Conservation (phyloP, 2,888 invertebrate species). For the Cheilosia pagana region DNA sequence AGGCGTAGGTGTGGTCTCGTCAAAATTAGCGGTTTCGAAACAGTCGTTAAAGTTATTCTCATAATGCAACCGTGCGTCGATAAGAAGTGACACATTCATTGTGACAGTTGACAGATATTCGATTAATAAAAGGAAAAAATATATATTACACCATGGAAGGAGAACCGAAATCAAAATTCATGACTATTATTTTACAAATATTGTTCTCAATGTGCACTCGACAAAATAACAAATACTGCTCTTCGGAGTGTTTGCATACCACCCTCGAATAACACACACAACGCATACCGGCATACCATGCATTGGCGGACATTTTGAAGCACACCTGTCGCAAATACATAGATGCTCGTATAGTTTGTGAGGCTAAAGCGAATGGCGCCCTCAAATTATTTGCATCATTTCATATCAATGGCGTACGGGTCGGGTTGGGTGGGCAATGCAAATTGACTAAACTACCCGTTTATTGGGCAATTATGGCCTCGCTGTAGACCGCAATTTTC, state of each 20-base stretch:
- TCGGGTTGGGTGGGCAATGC: constrained; percentile 34
- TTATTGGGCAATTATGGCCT: constrained; percentile 54
- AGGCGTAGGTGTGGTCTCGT: background rate
- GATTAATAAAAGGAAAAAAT: background rate
- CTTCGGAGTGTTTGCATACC: background rate
- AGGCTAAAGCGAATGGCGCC: constrained; percentile 44
- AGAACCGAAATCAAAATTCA: background rate
- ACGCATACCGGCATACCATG: constrained; percentile 1
- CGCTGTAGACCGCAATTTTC: constrained; percentile 43
- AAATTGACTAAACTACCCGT: constrained; percentile 60
- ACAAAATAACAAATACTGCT: background rate
- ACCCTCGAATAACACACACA: background rate
- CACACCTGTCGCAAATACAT: constrained; percentile 55
- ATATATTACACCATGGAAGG: background rate
- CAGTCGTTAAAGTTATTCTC: background rate
- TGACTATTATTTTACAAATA: background rate
- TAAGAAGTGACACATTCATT: too few relatives aligned
- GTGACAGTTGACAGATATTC: too few relatives aligned
- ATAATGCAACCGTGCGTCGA: too few relatives aligned
- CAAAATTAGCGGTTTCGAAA: background rate
- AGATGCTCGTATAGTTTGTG: too few relatives aligned
- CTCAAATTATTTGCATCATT: constrained; percentile 65
- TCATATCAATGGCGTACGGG: constrained; percentile 45
- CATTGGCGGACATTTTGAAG: constrained; percentile 26
- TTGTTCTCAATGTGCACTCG: background rate